Conservation (phyloP, 2,113 vertebrate species). For the Paradisaea rubra region DNA sequence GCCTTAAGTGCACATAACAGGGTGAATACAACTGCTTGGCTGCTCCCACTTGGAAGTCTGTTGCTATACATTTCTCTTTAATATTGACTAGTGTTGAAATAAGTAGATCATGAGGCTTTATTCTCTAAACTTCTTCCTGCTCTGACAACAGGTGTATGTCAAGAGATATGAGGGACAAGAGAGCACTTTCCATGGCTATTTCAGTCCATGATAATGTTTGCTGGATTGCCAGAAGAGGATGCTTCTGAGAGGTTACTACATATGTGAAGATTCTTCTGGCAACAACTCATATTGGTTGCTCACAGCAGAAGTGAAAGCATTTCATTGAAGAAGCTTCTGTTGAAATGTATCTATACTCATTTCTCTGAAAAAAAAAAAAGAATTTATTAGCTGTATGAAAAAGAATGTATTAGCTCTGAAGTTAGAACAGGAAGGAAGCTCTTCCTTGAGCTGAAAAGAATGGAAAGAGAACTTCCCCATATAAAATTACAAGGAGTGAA, state of each 20-base stretch:
- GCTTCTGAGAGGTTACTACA: not conserved
- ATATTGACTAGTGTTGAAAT: not conserved
- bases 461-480: not conserved
- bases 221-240: not conserved
- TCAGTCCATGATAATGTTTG: not conserved
- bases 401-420: not conserved
- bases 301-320: not conserved
- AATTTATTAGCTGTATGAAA: not conserved
- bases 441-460: not conserved
- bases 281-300: not conserved
- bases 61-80: not conserved
- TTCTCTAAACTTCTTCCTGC: not conserved
- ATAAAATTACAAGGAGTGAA: not conserved
- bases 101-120: not conserved
- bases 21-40: not conserved
- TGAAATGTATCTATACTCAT: not conserved
- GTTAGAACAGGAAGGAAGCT: not conserved
- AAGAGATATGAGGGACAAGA: not conserved
- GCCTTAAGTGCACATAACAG: not conserved
- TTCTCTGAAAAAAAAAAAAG: not conserved
- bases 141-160: not conserved
- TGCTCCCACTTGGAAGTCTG: not conserved
- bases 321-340: not conserved
- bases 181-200: not conserved
- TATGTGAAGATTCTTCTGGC: not conserved